Conservation (phyloP, 2,888 invertebrate species). For the Magallana nippona region DNA sequence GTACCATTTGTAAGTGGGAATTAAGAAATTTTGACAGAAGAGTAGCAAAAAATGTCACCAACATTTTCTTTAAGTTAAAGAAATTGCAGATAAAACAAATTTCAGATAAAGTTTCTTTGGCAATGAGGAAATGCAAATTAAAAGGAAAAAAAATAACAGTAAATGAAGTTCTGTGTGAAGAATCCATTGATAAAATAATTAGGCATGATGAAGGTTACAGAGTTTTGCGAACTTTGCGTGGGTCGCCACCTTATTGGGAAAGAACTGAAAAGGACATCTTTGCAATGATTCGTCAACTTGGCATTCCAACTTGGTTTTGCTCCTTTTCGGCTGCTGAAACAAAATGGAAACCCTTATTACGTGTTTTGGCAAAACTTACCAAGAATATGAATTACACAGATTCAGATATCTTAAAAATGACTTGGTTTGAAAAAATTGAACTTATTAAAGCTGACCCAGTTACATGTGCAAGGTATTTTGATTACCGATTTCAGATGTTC, state of each 20-base stretch:
- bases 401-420: background rate
- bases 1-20: slow-evolving; percentile 50
- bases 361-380: slow-evolving; percentile 26
- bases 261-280: slow-evolving; percentile 58
- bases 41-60: slow-evolving; percentile 45
- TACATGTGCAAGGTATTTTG: slow-evolving; percentile 6
- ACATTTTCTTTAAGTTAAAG: slow-evolving; percentile 51
- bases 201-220: slow-evolving; percentile 54
- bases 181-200: slow-evolving; percentile 41
- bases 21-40: slow-evolving; percentile 49
- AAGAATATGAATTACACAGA: background rate
- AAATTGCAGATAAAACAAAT: slow-evolving; percentile 50
- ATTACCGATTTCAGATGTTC: background rate
- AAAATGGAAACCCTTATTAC: slow-evolving; percentile 41
- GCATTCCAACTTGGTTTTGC: slow-evolving; percentile 42
- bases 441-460: slow-evolving; percentile 6
- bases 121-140: slow-evolving; percentile 50
- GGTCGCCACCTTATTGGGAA: slow-evolving; percentile 61
- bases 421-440: slow-evolving; percentile 12
- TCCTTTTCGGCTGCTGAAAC: slow-evolving; percentile 31
- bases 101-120: slow-evolving; percentile 40
- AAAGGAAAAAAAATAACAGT: slow-evolving; percentile 46
- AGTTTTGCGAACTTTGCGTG: slow-evolving; percentile 51
- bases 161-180: slow-evolving; percentile 40
- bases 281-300: slow-evolving; percentile 60